phyloP scores from a whole-genome alignment of 2,888 invertebrate species.

The Slavum lentiscoides region DNA sequence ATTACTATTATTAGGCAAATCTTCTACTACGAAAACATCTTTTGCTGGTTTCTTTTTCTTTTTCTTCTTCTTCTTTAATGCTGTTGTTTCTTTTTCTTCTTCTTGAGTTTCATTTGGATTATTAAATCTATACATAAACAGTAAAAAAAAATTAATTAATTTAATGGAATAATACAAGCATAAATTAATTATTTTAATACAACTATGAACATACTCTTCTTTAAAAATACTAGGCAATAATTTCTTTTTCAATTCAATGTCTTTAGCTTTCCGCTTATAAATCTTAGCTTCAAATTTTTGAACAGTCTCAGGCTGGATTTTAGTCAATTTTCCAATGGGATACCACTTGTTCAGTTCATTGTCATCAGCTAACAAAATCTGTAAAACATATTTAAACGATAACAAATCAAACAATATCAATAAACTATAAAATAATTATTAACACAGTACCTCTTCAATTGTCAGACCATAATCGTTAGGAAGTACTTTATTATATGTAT shows the following conservation, averaged over 20 bases:
- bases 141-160: neutral
- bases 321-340: slow-evolving; percentile 84
- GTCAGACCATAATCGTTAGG: slow-evolving; percentile 90
- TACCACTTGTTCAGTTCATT: slow-evolving; percentile 95
- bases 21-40: slow-evolving; percentile 30
- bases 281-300: slow-evolving; percentile 79
- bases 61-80: slow-evolving; percentile 24
- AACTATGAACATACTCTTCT: slow-evolving; percentile 50
- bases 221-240: slow-evolving; percentile 78
- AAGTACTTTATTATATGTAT: slow-evolving; percentile 86
- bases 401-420: neutral
- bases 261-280: slow-evolving; percentile 74
- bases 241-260: slow-evolving; percentile 75
- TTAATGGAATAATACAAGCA: no score
- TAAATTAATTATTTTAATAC: neutral
- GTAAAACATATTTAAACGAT: slow-evolving; percentile 57
- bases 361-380: slow-evolving; percentile 91
- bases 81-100: slow-evolving; percentile 17
- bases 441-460: slow-evolving; percentile 76
- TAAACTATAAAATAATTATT: slow-evolving; percentile 2
- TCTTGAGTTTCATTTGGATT: slow-evolving; percentile 25
- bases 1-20: slow-evolving; percentile 4
- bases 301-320: slow-evolving; percentile 73
- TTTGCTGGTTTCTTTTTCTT: slow-evolving; percentile 33
- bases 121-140: neutral